phyloP scores from a whole-genome alignment of 2,888 invertebrate species.

The Elaeidobius kamerunicus region DNA sequence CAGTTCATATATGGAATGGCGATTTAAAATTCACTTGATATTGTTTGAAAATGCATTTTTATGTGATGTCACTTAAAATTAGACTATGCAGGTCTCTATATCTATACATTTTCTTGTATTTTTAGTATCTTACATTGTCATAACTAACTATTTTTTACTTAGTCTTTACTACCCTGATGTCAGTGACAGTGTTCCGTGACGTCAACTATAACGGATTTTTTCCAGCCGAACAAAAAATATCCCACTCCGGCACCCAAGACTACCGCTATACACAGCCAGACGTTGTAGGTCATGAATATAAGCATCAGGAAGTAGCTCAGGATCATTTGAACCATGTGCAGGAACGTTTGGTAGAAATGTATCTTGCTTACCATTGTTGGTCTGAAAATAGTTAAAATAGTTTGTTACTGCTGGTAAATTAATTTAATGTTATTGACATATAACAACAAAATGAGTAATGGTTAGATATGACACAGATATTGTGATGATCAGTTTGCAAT shows the following conservation, averaged over 20 bases:
- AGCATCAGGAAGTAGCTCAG: slow-evolving; percentile 93
- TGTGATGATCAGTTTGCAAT: too few relatives aligned
- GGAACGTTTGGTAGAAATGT: slow-evolving; percentile 81
- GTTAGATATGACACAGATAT: too few relatives aligned
- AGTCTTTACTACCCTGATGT: slow-evolving; percentile 27
- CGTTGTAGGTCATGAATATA: slow-evolving; percentile 96
- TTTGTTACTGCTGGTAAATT: slow-evolving; percentile 2
- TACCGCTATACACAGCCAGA: slow-evolving; percentile 88
- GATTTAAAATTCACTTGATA: too few relatives aligned
- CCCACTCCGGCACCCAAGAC: slow-evolving; percentile 86
- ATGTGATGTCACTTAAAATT: background rate
- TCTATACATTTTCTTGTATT: background rate
- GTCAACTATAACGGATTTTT: slow-evolving; percentile 88
- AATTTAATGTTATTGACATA: too few relatives aligned
- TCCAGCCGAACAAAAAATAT: slow-evolving; percentile 95
- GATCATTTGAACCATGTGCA: slow-evolving; percentile 87
- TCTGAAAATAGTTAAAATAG: slow-evolving; percentile 56
- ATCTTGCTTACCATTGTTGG: slow-evolving; percentile 80
- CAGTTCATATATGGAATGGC: too few relatives aligned
- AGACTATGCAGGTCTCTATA: background rate
- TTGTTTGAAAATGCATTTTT: background rate
- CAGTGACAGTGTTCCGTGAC: slow-evolving; percentile 95
- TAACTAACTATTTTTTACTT: slow-evolving; percentile 15
- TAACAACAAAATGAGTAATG: too few relatives aligned
- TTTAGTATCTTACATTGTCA: slow-evolving; percentile 17